These are phyloP conservation scores for Pachyseris speciosa DNA, from an alignment of 64 coral and sea anemone genomes.

Conservation along the genomic window DNA sequence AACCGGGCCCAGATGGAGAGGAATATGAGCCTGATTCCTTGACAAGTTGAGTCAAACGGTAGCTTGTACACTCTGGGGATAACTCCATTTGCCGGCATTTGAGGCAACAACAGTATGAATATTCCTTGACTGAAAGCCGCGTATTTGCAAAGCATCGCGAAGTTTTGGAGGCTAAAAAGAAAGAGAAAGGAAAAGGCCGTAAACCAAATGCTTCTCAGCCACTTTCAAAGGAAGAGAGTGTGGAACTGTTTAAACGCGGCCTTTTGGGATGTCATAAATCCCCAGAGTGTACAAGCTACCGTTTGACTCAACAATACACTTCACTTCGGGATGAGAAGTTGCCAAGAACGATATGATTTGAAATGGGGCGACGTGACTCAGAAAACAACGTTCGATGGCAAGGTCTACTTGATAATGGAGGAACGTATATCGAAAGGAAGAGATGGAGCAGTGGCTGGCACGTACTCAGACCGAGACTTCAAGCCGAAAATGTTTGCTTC, in stretches of 20 bases:
- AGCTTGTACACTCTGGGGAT: background rate
- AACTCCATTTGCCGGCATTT: background rate
- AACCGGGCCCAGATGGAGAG: no score
- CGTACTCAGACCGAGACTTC: background rate
- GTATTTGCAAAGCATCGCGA: slow-evolving; percentile 30
- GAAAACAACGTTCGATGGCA: slow-evolving; percentile 43
- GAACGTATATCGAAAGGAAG: slow-evolving; percentile 19
- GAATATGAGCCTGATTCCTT: background rate
- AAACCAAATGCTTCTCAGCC: slow-evolving; percentile 42
- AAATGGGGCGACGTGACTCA: slow-evolving; percentile 43
- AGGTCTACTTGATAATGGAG: slow-evolving; percentile 28
- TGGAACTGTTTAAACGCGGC: slow-evolving; percentile 38
- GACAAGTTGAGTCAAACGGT: slow-evolving; percentile 33
- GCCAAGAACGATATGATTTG: slow-evolving; percentile 18
- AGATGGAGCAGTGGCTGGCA: slow-evolving; percentile 29
- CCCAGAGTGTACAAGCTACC: background rate
- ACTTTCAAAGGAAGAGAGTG: slow-evolving; percentile 32
- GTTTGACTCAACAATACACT: slow-evolving; percentile 28
- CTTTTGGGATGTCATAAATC: slow-evolving; percentile 6
- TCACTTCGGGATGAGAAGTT: background rate
- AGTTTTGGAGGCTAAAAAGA: slow-evolving; percentile 39
- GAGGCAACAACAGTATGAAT: slow-evolving; percentile 12
- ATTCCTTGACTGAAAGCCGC: slow-evolving; percentile 16
- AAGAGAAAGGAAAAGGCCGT: slow-evolving; percentile 46
- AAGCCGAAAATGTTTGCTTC: background rate